A percentile compares a stretch with the other conserved stretches of the same genome.
Evolutionary conservation across 1,140 invertebrate genomes (phyloP).

Genomic region (Drosophila burlai): DNA sequence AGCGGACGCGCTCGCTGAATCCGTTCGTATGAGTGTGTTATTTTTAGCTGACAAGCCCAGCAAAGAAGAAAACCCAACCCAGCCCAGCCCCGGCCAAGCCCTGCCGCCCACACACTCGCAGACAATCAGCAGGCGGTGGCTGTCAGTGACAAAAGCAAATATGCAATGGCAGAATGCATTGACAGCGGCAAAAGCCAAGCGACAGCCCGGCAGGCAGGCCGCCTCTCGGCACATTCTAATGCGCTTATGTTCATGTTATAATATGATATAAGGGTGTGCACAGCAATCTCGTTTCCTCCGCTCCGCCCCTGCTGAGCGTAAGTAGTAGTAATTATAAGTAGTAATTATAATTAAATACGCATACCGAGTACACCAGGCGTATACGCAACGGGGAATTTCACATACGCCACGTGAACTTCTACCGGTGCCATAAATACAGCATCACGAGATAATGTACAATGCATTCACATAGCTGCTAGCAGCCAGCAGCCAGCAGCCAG

Average conservation of each 20-base stretch:
- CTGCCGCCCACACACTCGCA: slow-evolving; percentile 5
- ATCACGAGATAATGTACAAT: slow-evolving; percentile 6
- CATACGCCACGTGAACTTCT: slow-evolving; percentile 51
- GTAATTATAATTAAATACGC: slow-evolving; percentile 76
- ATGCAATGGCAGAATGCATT: slow-evolving; percentile 65
- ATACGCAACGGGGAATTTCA: slow-evolving; percentile 57
- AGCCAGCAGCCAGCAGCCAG: slow-evolving; percentile 3
- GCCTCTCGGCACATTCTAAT: slow-evolving; percentile 30
- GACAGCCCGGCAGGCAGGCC: slow-evolving; percentile 12
- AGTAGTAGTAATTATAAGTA: too few species aligned
- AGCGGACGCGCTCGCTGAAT: slow-evolving; percentile 8
- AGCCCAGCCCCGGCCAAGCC: slow-evolving; percentile 8
- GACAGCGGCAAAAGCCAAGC: slow-evolving; percentile 44
- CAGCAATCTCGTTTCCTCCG: neutral
- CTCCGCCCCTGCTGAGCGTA: too few species aligned
- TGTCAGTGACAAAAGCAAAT: slow-evolving; percentile 43
- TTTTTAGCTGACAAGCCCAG: slow-evolving; percentile 31
- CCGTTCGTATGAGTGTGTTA: slow-evolving; percentile 18
- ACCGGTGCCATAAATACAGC: slow-evolving; percentile 10
- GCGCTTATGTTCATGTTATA: slow-evolving; percentile 46
- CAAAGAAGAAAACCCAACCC: slow-evolving; percentile 7
- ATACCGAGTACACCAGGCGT: slow-evolving; percentile 48
- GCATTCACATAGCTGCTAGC: slow-evolving; percentile 10
- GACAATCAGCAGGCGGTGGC: slow-evolving; percentile 43
- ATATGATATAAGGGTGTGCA: slow-evolving; percentile 38